Evolutionary conservation across 2,113 vertebrate genomes (phyloP).

Genomic region (Marcusenius ussheri): DNA sequence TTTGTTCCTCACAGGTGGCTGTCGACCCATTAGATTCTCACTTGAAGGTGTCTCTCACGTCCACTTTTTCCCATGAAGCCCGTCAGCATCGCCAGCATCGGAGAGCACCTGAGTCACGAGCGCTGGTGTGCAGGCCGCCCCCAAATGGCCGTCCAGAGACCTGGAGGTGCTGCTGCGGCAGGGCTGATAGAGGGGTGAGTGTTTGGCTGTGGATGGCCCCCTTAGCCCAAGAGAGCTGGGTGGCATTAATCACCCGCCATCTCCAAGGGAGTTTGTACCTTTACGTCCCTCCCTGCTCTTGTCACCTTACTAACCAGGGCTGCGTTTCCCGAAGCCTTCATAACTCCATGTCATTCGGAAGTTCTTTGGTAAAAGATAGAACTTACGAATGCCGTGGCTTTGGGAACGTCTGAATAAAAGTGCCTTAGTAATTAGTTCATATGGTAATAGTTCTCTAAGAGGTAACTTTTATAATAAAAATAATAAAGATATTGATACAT

Average conservation of each 20-base stretch:
- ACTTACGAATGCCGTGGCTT: no score
- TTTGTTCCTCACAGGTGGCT: background rate
- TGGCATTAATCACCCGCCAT: slow-evolving; percentile 45
- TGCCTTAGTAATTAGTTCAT: background rate
- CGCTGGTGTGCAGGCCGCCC: background rate
- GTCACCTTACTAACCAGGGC: background rate
- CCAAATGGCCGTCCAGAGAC: slow-evolving; percentile 27
- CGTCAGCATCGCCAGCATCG: background rate
- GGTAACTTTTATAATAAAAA: background rate
- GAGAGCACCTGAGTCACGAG: background rate
- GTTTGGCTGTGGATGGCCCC: slow-evolving; percentile 43
- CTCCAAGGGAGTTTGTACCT: slow-evolving; percentile 33
- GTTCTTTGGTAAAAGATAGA: no score
- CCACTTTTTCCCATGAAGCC: background rate
- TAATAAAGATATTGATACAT: background rate
- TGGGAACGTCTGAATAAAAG: background rate
- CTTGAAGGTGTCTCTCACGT: background rate
- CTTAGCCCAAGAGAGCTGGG: no score
- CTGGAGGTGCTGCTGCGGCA: slow-evolving; percentile 42
- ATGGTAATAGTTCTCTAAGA: background rate
- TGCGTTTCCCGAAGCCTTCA: no score
- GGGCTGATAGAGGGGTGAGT: slow-evolving; percentile 44
- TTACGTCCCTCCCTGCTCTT: background rate
- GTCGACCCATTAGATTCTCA: background rate
- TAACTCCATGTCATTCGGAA: no score